Conservation (phyloP, 2,797 vertebrate species). For the Xerus rutilus region DNA sequence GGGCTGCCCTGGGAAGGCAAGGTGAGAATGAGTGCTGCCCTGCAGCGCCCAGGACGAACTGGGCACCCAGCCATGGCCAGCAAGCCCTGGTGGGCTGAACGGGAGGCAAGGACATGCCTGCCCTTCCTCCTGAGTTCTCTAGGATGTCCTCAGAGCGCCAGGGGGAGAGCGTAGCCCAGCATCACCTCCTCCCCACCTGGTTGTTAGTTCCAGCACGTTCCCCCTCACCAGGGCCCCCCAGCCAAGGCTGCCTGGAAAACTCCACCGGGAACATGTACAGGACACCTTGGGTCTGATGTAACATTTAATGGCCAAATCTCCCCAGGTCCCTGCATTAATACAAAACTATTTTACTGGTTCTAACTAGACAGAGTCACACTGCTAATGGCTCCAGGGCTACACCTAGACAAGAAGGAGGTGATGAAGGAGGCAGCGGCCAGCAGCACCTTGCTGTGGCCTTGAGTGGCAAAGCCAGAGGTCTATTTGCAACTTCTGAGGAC, state of each 20-base stretch:
- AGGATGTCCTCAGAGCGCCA: slow-evolving; percentile 74
- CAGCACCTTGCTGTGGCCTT: slow-evolving; percentile 24
- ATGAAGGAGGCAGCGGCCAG: slow-evolving; percentile 61
- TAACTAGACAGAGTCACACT: slow-evolving; percentile 83
- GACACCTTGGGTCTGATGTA: slow-evolving; percentile 90
- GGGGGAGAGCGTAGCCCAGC: slow-evolving; percentile 5
- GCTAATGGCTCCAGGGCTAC: slow-evolving; percentile 83
- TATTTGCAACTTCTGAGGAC: not conserved
- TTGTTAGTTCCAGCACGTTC: slow-evolving; percentile 82
- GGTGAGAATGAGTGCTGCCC: slow-evolving; percentile 37
- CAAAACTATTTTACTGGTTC: slow-evolving; percentile 85
- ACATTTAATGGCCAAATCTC: slow-evolving; percentile 89
- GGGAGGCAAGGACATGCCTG: slow-evolving; percentile 64
- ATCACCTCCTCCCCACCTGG: slow-evolving; percentile 71
- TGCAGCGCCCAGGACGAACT: not conserved
- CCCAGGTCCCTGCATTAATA: slow-evolving; percentile 88
- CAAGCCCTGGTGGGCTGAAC: slow-evolving; percentile 43
- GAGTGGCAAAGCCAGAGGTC: not conserved
- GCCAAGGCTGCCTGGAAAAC: slow-evolving; percentile 86
- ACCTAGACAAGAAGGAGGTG: slow-evolving; percentile 68
- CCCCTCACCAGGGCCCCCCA: slow-evolving; percentile 83
- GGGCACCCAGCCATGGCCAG: slow-evolving; percentile 63
- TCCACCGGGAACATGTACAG: slow-evolving; percentile 87
- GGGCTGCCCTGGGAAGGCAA: not conserved
- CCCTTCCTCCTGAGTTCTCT: slow-evolving; percentile 66